Evolutionary conservation across 2,888 invertebrate species (phyloP).

Genomic region (Nomada ferruginata): DNA sequence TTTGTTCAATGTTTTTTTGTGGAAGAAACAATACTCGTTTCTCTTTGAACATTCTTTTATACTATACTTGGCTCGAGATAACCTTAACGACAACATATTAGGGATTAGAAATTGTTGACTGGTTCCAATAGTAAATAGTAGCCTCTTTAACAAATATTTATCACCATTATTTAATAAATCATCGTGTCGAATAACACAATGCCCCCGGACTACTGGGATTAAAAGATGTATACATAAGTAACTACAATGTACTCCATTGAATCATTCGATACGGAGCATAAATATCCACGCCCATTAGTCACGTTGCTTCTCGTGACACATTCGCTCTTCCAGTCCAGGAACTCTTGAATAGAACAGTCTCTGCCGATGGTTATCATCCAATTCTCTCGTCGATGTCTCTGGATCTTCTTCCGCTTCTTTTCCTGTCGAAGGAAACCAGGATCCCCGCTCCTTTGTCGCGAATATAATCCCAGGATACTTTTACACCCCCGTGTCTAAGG

Average conservation of each 20-base stretch:
- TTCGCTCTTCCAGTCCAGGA: background rate
- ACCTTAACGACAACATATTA: too few relatives aligned
- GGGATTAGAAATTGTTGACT: too few relatives aligned
- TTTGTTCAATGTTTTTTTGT: background rate
- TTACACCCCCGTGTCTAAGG: slow-evolving; percentile 32
- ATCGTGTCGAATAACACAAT: too few relatives aligned
- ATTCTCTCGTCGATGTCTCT: background rate
- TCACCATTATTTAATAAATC: too few relatives aligned
- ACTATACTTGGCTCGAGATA: too few relatives aligned
- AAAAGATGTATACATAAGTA: background rate
- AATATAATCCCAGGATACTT: slow-evolving; percentile 64
- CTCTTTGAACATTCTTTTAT: too few relatives aligned
- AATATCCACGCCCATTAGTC: slow-evolving; percentile 7
- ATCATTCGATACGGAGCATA: background rate
- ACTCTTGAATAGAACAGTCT: background rate
- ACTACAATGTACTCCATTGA: background rate
- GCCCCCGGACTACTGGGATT: too few relatives aligned
- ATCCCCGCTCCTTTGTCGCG: slow-evolving; percentile 62
- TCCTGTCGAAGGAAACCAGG: slow-evolving; percentile 5
- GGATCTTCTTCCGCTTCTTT: background rate
- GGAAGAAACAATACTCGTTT: too few relatives aligned
- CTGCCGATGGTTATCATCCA: slow-evolving; percentile 28
- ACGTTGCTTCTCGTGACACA: background rate
- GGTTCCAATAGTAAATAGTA: too few relatives aligned
- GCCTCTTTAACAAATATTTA: too few relatives aligned